Percentiles rank a stretch among this genome's conserved stretches.
Evolutionary conservation across 2,888 invertebrate species (phyloP).

Genomic region (Dryadula phaetusa): DNA sequence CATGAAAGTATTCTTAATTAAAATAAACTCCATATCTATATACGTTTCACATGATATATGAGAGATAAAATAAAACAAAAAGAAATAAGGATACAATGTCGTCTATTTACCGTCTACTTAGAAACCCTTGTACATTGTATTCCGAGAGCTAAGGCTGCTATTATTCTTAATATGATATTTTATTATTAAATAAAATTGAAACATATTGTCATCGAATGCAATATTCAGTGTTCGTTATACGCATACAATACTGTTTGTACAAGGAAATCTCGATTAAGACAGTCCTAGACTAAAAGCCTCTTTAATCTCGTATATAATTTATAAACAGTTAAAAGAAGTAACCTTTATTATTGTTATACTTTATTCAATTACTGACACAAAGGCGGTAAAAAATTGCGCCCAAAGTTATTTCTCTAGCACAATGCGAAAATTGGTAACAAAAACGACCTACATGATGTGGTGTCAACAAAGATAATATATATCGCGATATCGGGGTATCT

Average conservation of each 20-base stretch:
- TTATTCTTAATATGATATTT: neutral
- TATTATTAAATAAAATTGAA: neutral
- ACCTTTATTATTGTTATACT: slow-evolving; percentile 44
- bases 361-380: slow-evolving; percentile 47
- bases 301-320: no score
- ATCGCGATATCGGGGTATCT: slow-evolving; percentile 75
- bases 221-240: neutral
- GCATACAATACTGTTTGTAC: neutral
- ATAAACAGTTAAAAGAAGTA: slow-evolving; percentile 27
- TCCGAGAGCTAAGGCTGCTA: neutral
- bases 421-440: slow-evolving; percentile 74
- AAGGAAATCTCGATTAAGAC: neutral
- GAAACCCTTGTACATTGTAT: neutral
- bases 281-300: neutral
- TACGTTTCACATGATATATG: neutral
- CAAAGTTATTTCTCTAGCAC: slow-evolving; percentile 69
- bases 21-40: neutral
- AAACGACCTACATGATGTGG: slow-evolving; percentile 78
- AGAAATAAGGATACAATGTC: neutral
- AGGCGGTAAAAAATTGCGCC: slow-evolving; percentile 48
- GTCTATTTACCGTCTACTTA: neutral
- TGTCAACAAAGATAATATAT: slow-evolving; percentile 80
- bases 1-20: neutral
- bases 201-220: neutral
- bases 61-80: neutral